phyloP scores from a whole-genome alignment of 2,797 vertebrate genomes.

The Crocodylus rhombifer region DNA sequence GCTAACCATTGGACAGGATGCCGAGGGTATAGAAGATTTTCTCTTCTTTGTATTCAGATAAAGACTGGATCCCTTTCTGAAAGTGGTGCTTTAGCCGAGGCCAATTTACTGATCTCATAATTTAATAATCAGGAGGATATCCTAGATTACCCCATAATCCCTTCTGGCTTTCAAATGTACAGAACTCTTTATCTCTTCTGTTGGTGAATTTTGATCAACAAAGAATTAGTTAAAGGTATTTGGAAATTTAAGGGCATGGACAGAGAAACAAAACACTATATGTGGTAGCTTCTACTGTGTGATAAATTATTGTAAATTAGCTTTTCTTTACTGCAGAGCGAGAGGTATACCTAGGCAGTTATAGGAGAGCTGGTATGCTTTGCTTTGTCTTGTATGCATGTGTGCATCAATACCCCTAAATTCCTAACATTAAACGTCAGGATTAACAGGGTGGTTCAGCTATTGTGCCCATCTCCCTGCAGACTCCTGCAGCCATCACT shows the following conservation, averaged over 20 bases:
- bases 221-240: neutral
- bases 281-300: neutral
- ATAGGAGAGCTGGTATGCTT: too few species aligned
- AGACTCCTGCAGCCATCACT: neutral
- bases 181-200: neutral
- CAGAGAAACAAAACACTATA: neutral
- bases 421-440: too few species aligned
- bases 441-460: neutral
- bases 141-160: neutral
- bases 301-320: neutral
- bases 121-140: neutral
- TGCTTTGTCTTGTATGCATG: too few species aligned
- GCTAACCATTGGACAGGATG: too few species aligned
- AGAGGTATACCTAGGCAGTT: too few species aligned
- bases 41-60: neutral
- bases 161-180: neutral
- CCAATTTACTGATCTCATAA: neutral
- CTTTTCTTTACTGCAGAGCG: neutral
- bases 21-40: neutral
- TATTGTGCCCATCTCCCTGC: neutral
- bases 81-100: neutral
- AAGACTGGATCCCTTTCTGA: neutral
- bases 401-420: too few species aligned
- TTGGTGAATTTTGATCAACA: neutral
- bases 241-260: neutral